These are phyloP conservation scores for Cyrtorhinus lividipennis DNA, from an alignment of 1,140 invertebrate genomes.

Conservation along the genomic window DNA sequence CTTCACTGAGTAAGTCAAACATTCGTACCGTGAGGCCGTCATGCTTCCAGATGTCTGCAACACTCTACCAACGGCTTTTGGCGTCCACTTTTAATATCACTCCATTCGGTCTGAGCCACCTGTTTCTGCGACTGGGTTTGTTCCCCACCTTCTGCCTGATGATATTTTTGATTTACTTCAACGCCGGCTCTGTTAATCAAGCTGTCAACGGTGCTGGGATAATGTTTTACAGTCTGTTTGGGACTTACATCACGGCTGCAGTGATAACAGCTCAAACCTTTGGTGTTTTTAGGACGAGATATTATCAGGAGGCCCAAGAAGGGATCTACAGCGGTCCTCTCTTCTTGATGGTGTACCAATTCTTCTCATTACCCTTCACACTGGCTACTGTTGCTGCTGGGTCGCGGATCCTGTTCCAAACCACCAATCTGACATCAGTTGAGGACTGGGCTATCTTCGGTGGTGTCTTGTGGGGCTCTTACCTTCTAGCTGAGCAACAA, in stretches of 20 bases:
- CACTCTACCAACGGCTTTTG: constrained; percentile 56
- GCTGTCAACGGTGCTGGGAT: constrained; percentile 46
- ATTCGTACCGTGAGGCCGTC: constrained; percentile 42
- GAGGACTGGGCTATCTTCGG: constrained; percentile 24
- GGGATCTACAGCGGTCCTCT: constrained; percentile 73
- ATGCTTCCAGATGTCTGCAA: constrained; percentile 51
- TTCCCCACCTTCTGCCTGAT: constrained; percentile 63
- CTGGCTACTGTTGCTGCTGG: constrained; percentile 49
- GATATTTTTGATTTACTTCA: constrained; percentile 66
- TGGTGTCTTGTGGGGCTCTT: constrained; percentile 57
- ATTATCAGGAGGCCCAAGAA: constrained; percentile 77
- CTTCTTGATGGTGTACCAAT: constrained; percentile 60
- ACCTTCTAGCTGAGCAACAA: constrained; percentile 68
- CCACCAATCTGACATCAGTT: constrained; percentile 24
- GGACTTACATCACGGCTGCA: constrained; percentile 64
- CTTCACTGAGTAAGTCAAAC: neutral
- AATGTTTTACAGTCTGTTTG: constrained; percentile 61
- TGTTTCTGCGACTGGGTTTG: constrained; percentile 54
- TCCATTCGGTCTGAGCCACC: constrained; percentile 50
- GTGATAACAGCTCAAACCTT: constrained; percentile 62
- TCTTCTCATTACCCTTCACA: constrained; percentile 66
- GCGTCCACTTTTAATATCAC: constrained; percentile 62
- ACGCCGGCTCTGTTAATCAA: constrained; percentile 29
- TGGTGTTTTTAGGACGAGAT: constrained; percentile 67
- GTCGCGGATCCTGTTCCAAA: constrained; percentile 41